These are phyloP conservation scores for Euclidia mi DNA, from an alignment of 2,888 invertebrate genomes.

Conservation along the genomic window DNA sequence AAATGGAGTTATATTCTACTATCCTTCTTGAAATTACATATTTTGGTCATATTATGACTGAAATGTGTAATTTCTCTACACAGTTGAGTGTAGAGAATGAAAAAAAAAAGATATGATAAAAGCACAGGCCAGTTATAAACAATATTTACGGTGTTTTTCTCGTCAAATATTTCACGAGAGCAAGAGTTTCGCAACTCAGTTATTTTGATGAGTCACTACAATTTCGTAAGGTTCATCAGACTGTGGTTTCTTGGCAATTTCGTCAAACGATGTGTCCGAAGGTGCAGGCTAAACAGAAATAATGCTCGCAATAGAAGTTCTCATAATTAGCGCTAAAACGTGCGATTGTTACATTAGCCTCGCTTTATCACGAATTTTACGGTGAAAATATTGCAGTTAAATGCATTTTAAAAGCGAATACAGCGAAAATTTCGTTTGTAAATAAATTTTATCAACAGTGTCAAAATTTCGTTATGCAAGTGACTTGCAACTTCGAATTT, in stretches of 20 bases:
- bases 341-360: conserved; percentile 7
- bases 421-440: neutral
- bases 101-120: too few species aligned
- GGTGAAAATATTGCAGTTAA: neutral
- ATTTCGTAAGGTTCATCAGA: conserved; percentile 62
- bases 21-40: too few species aligned
- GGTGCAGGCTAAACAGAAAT: conserved; percentile 36
- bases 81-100: too few species aligned
- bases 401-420: neutral
- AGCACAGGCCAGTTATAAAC: too few species aligned
- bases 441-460: neutral
- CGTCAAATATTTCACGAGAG: conserved; percentile 40
- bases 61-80: too few species aligned
- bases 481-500: neutral
- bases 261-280: conserved; percentile 47
- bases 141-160: conserved; percentile 1
- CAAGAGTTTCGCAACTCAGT: conserved; percentile 56
- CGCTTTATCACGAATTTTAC: neutral
- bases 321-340: conserved; percentile 13
- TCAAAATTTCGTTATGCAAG: neutral
- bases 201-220: conserved; percentile 65
- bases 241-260: conserved; percentile 66
- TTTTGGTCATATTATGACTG: too few species aligned
- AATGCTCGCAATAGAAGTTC: conserved; percentile 24
- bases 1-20: too few species aligned